Evolutionary conservation across 1,140 invertebrate species (phyloP).

Genomic region (Spodoptera frugiperda): DNA sequence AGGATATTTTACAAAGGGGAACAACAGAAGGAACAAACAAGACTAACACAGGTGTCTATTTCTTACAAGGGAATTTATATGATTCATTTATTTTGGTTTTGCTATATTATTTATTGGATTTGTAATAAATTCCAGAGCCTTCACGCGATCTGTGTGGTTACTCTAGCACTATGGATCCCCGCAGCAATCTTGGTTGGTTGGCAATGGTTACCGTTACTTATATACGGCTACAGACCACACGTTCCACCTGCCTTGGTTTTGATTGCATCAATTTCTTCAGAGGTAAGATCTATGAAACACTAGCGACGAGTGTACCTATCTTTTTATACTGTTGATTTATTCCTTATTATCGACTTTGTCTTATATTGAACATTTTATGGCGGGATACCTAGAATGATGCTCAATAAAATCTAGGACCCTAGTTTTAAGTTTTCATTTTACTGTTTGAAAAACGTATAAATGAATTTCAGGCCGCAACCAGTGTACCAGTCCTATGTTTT

Average conservation of each 20-base stretch:
- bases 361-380: too few relatives aligned
- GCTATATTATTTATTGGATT: too few relatives aligned
- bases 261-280: slow-evolving; percentile 79
- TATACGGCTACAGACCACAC: slow-evolving; percentile 71
- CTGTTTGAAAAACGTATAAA: too few relatives aligned
- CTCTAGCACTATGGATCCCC: slow-evolving; percentile 82
- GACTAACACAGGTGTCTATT: slow-evolving; percentile 70
- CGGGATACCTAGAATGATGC: too few relatives aligned
- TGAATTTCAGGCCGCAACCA: slow-evolving; percentile 78
- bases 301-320: too few relatives aligned
- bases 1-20: slow-evolving; percentile 78
- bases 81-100: not conserved
- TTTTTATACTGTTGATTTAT: too few relatives aligned
- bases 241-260: slow-evolving; percentile 78
- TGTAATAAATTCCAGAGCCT: slow-evolving; percentile 68
- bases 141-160: slow-evolving; percentile 70
- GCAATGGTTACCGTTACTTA: slow-evolving; percentile 75
- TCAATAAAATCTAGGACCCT: too few relatives aligned
- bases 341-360: too few relatives aligned
- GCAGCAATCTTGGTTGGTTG: slow-evolving; percentile 75
- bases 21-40: slow-evolving; percentile 72
- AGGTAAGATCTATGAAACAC: slow-evolving; percentile 64
- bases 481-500: slow-evolving; percentile 84
- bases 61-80: not conserved
- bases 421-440: too few relatives aligned